Percentiles rank a stretch among this genome's conserved stretches.
Conservation (phyloP, 2,797 vertebrate species). For the Anguilla megastoma region DNA sequence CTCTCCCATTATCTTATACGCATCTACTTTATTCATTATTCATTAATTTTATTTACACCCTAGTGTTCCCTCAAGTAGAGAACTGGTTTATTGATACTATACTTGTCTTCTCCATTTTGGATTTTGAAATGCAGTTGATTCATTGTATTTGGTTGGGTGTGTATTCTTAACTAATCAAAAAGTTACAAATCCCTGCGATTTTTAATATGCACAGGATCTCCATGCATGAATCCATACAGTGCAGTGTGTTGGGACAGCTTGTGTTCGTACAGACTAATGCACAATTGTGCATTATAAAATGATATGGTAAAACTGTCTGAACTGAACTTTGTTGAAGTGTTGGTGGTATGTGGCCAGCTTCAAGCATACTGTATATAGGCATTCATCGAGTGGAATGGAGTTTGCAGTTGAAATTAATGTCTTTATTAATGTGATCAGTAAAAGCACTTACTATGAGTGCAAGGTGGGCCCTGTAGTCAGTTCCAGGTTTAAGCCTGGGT, state of each 20-base stretch:
- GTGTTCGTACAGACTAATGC: background rate
- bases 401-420: background rate
- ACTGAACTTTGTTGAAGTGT: background rate
- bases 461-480: background rate
- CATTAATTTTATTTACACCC: conserved; percentile 41
- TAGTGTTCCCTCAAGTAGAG: conserved; percentile 13
- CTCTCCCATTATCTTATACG: conserved; percentile 37
- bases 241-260: background rate
- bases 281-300: background rate
- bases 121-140: background rate
- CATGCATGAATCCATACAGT: background rate
- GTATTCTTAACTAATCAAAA: background rate
- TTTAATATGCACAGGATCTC: background rate
- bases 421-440: background rate
- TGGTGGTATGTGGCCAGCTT: background rate
- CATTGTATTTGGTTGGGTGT: background rate
- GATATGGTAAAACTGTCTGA: background rate
- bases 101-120: background rate
- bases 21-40: conserved; percentile 41
- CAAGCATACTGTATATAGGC: background rate
- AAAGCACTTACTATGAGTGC: background rate
- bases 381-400: background rate
- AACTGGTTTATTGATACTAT: background rate
- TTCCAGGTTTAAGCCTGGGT: background rate
- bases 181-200: background rate